Evolutionary conservation across 2,888 invertebrate genomes (phyloP).

Genomic region (Nymphalis c-album): DNA sequence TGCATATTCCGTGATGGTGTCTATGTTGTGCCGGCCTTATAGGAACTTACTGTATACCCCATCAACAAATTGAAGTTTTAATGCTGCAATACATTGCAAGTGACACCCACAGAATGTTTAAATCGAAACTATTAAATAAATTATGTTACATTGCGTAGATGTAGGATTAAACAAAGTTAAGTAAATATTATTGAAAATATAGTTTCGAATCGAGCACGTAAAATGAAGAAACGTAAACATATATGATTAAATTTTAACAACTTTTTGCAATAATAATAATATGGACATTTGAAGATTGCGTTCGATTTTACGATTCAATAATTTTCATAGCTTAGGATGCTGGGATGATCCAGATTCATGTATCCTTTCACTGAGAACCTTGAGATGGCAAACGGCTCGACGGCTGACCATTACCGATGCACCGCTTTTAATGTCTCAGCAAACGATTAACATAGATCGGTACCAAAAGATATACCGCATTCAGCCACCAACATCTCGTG

Average conservation of each 20-base stretch:
- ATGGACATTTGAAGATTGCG: constrained; percentile 48
- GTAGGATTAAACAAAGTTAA: background rate
- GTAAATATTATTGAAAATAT: background rate
- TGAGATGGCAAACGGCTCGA: constrained; percentile 61
- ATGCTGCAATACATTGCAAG: constrained; percentile 21
- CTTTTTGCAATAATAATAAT: constrained; percentile 17
- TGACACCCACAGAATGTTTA: constrained; percentile 24
- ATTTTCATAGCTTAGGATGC: constrained; percentile 44
- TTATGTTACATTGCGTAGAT: background rate
- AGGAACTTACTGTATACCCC: constrained; percentile 27
- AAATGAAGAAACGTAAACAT: constrained; percentile 1
- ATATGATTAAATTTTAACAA: constrained; percentile 21
- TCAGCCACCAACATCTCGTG: constrained; percentile 51
- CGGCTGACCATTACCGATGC: constrained; percentile 72
- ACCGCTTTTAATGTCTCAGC: constrained; percentile 71
- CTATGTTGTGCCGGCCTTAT: constrained; percentile 44
- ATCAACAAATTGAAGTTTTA: constrained; percentile 33
- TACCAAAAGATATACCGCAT: constrained; percentile 64
- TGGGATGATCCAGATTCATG: constrained; percentile 77
- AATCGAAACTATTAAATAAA: constrained; percentile 12
- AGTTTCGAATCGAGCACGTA: background rate
- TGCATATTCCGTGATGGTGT: constrained; percentile 71
- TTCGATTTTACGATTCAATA: constrained; percentile 31
- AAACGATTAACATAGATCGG: constrained; percentile 74
- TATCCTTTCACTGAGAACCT: constrained; percentile 78